Evolutionary conservation across 2,113 vertebrate genomes (phyloP), one percentile per base, ranked within the genome.

Genomic region (Cettia cetti): DNA sequence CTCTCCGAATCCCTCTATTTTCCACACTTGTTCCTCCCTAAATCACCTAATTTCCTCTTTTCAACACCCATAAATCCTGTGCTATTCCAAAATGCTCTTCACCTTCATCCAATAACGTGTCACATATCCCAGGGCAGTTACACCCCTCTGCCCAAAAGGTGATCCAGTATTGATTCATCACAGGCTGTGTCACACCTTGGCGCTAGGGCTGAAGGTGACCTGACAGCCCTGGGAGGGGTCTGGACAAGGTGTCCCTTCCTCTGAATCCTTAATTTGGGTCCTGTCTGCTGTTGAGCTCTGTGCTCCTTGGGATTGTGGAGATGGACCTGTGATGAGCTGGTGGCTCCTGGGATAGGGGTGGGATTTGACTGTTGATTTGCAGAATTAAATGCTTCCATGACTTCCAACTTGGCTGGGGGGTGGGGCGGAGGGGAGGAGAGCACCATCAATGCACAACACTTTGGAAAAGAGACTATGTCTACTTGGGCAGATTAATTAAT

Each of bases 41-140:
- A 23, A 70, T 57, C 27, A 74, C 31, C 5, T 47, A 15, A 40
- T 78, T 78, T 19, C 22, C 5, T 78, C n/a, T 18, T 81, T 31
- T 28, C 54, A 31, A 57, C 10, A 31, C 23, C 28, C 2, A 0
- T 31, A 54, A 71, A 1, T 45, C 26, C 39, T 31, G 15, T 54
- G 28, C 31, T 76, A 4, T 45, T 89, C 26, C n/a, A 71, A 44
- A 93, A 40, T 57, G 14, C 6, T 68, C 20, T 94, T 76, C 22
- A 27, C 17, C 17, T 45, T 7, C 15, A 49, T 39, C 33, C 11
- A 2, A 1, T 20, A 27, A 71, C 0, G 1, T 30, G 31, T 49
- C 37, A n/a, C 56, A 18, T 6, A 19, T 10, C 30, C 47, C 10
- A 10, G 15, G 15, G 33, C 27, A 40, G 37, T 49, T 53, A 20